Conservation (phyloP, 2,888 invertebrate species). For the Beris morrisii region DNA sequence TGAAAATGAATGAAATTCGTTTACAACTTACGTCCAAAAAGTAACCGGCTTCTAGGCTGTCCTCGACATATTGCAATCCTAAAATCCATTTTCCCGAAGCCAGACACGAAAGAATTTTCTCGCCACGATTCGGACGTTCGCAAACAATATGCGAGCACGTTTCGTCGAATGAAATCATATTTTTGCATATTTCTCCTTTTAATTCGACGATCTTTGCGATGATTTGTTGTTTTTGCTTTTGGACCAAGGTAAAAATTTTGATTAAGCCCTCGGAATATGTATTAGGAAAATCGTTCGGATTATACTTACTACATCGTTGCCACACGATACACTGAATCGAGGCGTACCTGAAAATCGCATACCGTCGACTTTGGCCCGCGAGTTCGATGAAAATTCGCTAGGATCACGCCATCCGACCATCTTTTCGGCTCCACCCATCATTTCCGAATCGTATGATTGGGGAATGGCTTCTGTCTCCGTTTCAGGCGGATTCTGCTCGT, state of each 20-base stretch:
- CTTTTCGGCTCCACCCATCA: conserved; percentile 55
- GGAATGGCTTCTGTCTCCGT: conserved; percentile 41
- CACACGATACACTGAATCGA: conserved; percentile 52
- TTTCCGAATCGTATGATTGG: conserved; percentile 30
- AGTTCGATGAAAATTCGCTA: conserved; percentile 48
- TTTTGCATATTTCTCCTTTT: conserved; percentile 46
- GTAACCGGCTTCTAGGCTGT: conserved; percentile 62
- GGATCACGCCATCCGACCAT: conserved; percentile 75
- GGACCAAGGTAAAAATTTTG: background rate
- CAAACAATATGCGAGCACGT: conserved; percentile 77
- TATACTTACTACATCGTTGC: conserved; percentile 41
- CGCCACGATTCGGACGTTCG: conserved; percentile 74
- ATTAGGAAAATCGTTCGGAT: background rate
- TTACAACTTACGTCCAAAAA: conserved; percentile 72
- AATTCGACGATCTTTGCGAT: conserved; percentile 36
- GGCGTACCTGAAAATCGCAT: conserved; percentile 45
- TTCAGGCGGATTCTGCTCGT: conserved; percentile 38
- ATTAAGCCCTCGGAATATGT: background rate
- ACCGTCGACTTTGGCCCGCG: conserved; percentile 40
- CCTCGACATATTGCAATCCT: conserved; percentile 74
- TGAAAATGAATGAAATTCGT: background rate
- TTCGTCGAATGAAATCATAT: conserved; percentile 60
- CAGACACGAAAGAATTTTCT: conserved; percentile 83
- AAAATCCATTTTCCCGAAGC: conserved; percentile 89
- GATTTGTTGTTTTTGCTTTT: conserved; percentile 12